A percentile compares a stretch with the other conserved stretches of the same genome.
phyloP scores from a whole-genome alignment of 2,113 vertebrate species.

The zebrafish (Danio rerio) region GRCz12tu NC_133186.1:4807501-4808000 shows the following conservation, averaged over 20 bases:
- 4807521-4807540: no score
- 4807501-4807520: no score
- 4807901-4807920: neutral
- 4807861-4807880: conserved; percentile 1
- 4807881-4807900: neutral
- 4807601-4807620: no score
- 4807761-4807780: neutral
- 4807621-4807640: no score
- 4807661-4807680: neutral
- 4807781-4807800: conserved; percentile 1
- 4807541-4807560: no score
- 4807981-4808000: conserved; percentile 38
- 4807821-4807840: neutral
- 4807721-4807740: neutral
- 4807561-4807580: no score
- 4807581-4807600: no score
- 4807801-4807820: neutral
- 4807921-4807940: neutral
- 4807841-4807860: neutral
- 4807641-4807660: neutral
- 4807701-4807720: neutral
- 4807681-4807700: neutral
- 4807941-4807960: conserved; percentile 39
- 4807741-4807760: neutral
- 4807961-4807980: conserved; percentile 29